These are phyloP conservation scores for Pachycephus smyrnensis DNA, from an alignment of 2,888 invertebrate genomes.

Conservation along the genomic window DNA sequence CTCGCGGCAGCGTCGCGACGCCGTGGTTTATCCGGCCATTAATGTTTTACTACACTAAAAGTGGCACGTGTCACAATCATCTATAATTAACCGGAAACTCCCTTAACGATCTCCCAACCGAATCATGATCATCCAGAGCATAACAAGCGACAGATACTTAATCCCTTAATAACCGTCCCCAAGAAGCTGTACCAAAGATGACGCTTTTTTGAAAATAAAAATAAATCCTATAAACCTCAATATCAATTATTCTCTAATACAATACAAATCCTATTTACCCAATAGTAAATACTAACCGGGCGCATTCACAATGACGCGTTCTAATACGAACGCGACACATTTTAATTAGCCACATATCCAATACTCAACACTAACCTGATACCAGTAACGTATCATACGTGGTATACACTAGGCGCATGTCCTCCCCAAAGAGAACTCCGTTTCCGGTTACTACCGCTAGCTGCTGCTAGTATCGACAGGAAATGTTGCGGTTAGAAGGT, in stretches of 20 bases:
- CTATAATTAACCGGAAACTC: neutral
- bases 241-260: neutral
- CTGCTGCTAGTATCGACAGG: slow-evolving; percentile 37
- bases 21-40: neutral
- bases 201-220: neutral
- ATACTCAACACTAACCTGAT: neutral
- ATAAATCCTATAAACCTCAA: neutral
- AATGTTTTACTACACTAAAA: neutral
- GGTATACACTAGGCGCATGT: neutral
- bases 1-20: neutral
- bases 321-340: neutral
- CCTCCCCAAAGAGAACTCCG: neutral
- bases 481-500: slow-evolving; percentile 41
- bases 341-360: neutral
- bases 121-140: neutral
- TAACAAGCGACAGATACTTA: neutral
- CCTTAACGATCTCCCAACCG: neutral
- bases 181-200: neutral
- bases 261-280: neutral
- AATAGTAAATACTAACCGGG: neutral
- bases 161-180: neutral
- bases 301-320: neutral
- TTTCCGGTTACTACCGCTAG: no score
- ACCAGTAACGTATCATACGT: neutral
- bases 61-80: neutral